These are phyloP conservation scores for Rhizoglyphus robini DNA, from an alignment of 1,140 invertebrate species.

Conservation along the genomic window DNA sequence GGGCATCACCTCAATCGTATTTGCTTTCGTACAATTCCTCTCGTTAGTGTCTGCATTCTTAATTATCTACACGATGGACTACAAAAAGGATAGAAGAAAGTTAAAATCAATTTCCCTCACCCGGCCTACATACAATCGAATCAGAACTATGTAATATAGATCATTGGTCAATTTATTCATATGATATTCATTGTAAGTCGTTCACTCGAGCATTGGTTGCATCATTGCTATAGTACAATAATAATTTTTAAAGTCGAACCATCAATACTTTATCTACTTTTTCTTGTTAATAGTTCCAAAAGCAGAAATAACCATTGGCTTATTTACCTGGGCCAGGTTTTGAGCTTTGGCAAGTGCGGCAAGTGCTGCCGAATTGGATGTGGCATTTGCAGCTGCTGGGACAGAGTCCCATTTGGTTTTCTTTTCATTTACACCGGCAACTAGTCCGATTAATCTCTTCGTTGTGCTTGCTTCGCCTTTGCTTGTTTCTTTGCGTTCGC, in stretches of 20 bases:
- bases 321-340: constrained; percentile 61
- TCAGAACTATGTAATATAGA: constrained; percentile 19
- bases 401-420: constrained; percentile 83
- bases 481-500: constrained; percentile 25
- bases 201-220: too few relatives aligned
- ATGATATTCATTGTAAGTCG: neutral
- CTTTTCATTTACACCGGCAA: constrained; percentile 40
- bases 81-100: constrained; percentile 39
- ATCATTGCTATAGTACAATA: too few relatives aligned
- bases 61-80: constrained; percentile 55
- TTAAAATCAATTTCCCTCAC: constrained; percentile 30
- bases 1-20: constrained; percentile 50
- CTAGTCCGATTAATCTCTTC: constrained; percentile 44
- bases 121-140: constrained; percentile 22
- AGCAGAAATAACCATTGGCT: constrained; percentile 64
- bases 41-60: constrained; percentile 59
- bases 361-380: constrained; percentile 31
- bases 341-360: constrained; percentile 38
- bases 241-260: too few relatives aligned
- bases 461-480: constrained; percentile 71
- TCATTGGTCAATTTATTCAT: neutral
- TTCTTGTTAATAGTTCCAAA: constrained; percentile 71
- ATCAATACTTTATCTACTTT: constrained; percentile 2
- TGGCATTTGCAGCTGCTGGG: constrained; percentile 31
- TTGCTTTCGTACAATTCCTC: constrained; percentile 58